Conservation (phyloP, 2,888 invertebrate genomes). For the Galeopsomyia nigrocyanea region DNA sequence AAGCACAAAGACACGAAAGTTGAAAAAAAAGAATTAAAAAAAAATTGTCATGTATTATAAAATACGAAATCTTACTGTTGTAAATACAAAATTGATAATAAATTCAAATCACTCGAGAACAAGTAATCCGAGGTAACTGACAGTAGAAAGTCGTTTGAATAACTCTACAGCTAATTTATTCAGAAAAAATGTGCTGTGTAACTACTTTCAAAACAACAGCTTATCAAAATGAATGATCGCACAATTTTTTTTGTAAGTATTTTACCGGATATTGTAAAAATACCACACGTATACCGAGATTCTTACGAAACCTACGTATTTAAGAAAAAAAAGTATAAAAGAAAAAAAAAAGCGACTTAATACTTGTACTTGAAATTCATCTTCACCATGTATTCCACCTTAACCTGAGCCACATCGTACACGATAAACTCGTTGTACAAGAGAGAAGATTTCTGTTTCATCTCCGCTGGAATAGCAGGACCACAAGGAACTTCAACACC, state of each 20-base stretch:
- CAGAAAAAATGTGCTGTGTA: not conserved
- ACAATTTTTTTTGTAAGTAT: not conserved
- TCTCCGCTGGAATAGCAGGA: conserved; percentile 70
- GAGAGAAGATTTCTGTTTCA: conserved; percentile 71
- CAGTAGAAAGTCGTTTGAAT: not conserved
- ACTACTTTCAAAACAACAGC: too few relatives aligned
- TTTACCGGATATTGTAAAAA: not conserved
- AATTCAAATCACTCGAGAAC: not conserved
- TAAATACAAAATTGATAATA: too few relatives aligned
- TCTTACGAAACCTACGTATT: not conserved
- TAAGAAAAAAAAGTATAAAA: not conserved
- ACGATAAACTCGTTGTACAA: conserved; percentile 97
- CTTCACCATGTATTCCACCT: conserved; percentile 89
- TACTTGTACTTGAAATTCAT: conserved; percentile 88
- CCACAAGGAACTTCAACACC: conserved; percentile 87
- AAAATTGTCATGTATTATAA: too few relatives aligned
- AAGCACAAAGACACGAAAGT: too few relatives aligned
- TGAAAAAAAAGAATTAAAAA: too few relatives aligned
- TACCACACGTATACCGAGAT: not conserved
- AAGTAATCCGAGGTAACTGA: conserved; percentile 14
- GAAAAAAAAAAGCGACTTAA: conserved; percentile 55
- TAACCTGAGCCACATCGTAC: conserved; percentile 95
- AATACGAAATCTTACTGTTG: too few relatives aligned
- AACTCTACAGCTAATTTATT: not conserved
- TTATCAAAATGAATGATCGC: not conserved